Evolutionary conservation across 2,113 vertebrate species (phyloP).

Genomic region (Corydoras maculifer): DNA sequence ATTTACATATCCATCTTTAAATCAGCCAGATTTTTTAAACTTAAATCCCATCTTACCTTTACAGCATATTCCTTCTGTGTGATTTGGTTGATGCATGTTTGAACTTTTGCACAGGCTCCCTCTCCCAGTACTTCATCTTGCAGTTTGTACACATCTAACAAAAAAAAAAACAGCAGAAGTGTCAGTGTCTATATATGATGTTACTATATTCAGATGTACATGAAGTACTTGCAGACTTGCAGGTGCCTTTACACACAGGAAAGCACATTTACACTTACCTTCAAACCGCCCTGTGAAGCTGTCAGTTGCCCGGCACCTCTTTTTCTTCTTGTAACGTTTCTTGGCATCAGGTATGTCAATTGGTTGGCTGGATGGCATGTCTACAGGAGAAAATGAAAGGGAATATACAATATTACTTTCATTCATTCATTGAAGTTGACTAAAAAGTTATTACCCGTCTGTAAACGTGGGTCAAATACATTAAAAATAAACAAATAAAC

Average conservation of each 20-base stretch:
- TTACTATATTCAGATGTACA: too few species aligned
- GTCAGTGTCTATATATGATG: too few species aligned
- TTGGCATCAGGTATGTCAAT: slow-evolving; percentile 96
- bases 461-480: too few species aligned
- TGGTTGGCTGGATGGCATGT: slow-evolving; percentile 86
- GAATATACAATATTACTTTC: not conserved
- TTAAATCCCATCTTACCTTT: slow-evolving; percentile 69
- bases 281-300: slow-evolving; percentile 94
- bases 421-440: too few species aligned
- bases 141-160: slow-evolving; percentile 91
- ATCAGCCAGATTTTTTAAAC: too few species aligned
- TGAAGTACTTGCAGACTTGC: not conserved
- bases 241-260: not conserved
- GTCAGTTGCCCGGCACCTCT: slow-evolving; percentile 90
- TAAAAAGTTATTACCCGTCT: too few species aligned
- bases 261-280: slow-evolving; percentile 58
- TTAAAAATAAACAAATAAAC: too few species aligned
- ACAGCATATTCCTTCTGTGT: slow-evolving; percentile 96
- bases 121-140: slow-evolving; percentile 91
- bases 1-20: too few species aligned
- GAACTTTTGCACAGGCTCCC: slow-evolving; percentile 89
- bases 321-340: slow-evolving; percentile 97
- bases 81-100: slow-evolving; percentile 91
- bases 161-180: not conserved
- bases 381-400: slow-evolving; percentile 51